These are phyloP conservation scores for Theocolax elegans DNA, from an alignment of 1,140 invertebrate genomes.

Conservation along the genomic window DNA sequence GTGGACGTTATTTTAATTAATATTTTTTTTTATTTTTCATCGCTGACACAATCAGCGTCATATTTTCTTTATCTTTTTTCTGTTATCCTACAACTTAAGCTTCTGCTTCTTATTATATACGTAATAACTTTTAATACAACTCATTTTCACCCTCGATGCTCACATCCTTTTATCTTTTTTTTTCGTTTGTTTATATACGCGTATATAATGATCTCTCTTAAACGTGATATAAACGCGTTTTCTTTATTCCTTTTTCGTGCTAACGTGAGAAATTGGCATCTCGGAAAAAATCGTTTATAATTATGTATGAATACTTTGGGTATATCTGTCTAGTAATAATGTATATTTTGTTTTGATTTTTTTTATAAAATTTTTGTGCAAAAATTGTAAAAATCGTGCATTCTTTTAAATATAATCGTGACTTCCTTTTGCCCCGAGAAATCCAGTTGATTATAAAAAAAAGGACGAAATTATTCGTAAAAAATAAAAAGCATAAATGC, in stretches of 20 bases:
- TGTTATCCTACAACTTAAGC: slow-evolving; percentile 26
- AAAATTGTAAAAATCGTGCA: too few relatives aligned
- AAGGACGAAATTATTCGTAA: not conserved
- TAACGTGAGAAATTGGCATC: slow-evolving; percentile 9
- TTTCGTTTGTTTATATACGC: slow-evolving; percentile 2
- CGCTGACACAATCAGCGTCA: slow-evolving; percentile 1
- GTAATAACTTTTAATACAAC: slow-evolving; percentile 34
- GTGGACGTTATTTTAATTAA: slow-evolving; percentile 33
- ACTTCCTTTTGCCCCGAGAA: too few relatives aligned
- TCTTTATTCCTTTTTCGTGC: not conserved
- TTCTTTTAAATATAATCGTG: too few relatives aligned
- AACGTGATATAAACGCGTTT: not conserved
- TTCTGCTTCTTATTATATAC: slow-evolving; percentile 15
- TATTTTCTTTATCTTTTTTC: slow-evolving; percentile 17
- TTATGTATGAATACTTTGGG: not conserved
- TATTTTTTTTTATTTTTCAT: slow-evolving; percentile 33
- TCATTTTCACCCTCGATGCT: slow-evolving; percentile 28
- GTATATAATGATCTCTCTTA: slow-evolving; percentile 20
- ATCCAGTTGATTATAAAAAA: not conserved
- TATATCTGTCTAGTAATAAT: too few relatives aligned
- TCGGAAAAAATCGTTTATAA: slow-evolving; percentile 13
- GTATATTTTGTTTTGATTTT: too few relatives aligned
- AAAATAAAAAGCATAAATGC: not conserved
- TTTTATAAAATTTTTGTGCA: too few relatives aligned
- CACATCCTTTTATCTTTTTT: not conserved